A percentile compares a stretch with the other conserved stretches of the same genome.
Evolutionary conservation across 2,113 vertebrate species (phyloP).

Genomic region (Tympanuchus pallidicinctus): DNA sequence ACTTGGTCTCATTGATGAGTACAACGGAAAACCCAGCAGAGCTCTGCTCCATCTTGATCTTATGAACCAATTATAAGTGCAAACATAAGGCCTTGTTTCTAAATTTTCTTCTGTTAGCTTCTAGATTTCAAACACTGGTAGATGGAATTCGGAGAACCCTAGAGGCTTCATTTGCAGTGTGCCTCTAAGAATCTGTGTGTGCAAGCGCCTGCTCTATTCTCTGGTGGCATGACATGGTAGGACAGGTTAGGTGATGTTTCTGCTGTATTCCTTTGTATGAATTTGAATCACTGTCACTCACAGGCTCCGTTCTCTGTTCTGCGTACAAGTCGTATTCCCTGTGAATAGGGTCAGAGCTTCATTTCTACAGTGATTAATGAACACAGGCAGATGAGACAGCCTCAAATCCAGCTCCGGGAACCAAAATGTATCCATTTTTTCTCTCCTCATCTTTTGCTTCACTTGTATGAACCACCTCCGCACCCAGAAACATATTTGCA

Average conservation of each 20-base stretch:
- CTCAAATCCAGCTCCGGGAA: constrained; percentile 1
- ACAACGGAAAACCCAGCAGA: not conserved
- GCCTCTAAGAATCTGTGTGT: not conserved
- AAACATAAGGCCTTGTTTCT: not conserved
- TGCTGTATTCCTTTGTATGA: not conserved
- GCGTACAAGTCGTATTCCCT: not conserved
- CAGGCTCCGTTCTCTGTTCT: not conserved
- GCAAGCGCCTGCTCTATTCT: not conserved
- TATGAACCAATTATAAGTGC: not conserved
- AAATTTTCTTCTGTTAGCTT: not conserved
- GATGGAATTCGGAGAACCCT: not conserved
- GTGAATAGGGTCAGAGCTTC: not conserved
- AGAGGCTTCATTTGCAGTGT: not conserved
- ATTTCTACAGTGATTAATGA: constrained; percentile 34
- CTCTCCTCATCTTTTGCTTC: constrained; percentile 27
- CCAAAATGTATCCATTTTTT: constrained; percentile 34
- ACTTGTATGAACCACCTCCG: constrained; percentile 51
- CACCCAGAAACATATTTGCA: constrained; percentile 65
- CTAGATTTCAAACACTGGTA: not conserved
- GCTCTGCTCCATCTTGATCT: not conserved
- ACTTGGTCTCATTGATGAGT: not conserved
- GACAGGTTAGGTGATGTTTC: not conserved
- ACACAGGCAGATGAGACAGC: constrained; percentile 29
- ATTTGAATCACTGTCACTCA: not conserved
- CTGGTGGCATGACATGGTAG: not conserved